Base-by-base conservation (phyloP, 1,140 invertebrate genomes). In the Araneus ventricosus region DNA sequence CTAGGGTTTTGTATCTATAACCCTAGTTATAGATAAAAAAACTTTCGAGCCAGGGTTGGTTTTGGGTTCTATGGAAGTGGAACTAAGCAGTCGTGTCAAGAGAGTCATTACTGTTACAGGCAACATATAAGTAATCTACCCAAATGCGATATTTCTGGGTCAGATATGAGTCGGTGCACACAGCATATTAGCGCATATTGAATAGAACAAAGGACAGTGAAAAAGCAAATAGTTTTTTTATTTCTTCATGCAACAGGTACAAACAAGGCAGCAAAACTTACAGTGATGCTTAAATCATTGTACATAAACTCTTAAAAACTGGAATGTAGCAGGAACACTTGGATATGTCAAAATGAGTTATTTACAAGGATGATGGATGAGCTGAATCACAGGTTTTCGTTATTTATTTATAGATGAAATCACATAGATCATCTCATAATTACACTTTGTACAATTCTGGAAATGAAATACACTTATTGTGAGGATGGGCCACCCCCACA, bases 261-360 rank as follows among this genome's bases (percentile, higher is more conserved):
- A 82, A 82, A 82, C 22, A 24, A 22, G 41, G 80, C 45, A 82
- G 80, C 80, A 82, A 82, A 82, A 82, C n/a, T n/a, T 82, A 41
- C 37, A 52, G 39, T 20, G 80, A 20, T 41, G 37, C 22, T 24
- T 45, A 17, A 52, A 17, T 20, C 39, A 39, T 80, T 22, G 20
- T 34, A 34, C 34, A 80, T 52, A 82, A 27, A 45, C 27, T 82
- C 30, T 52, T 82, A 45, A 82, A 82, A 82, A 41, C 14, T 39
- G 37, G 34, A 41, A 80, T 39, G 30, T 39, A 82, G n/a, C 37
- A 45, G 39, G 41, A 82, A 82, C 41, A 52, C 80, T 82, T 45
- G 41, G 41, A 82, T 45, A 82, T 75, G 27, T 22, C 39, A n/a
- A 82, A n/a, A 75, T 75, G 70, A 30, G 22, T 52, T 82, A 82